Evolutionary conservation across 2,113 vertebrate species (phyloP).

Genomic region (Melanerpes formicivorus): DNA sequence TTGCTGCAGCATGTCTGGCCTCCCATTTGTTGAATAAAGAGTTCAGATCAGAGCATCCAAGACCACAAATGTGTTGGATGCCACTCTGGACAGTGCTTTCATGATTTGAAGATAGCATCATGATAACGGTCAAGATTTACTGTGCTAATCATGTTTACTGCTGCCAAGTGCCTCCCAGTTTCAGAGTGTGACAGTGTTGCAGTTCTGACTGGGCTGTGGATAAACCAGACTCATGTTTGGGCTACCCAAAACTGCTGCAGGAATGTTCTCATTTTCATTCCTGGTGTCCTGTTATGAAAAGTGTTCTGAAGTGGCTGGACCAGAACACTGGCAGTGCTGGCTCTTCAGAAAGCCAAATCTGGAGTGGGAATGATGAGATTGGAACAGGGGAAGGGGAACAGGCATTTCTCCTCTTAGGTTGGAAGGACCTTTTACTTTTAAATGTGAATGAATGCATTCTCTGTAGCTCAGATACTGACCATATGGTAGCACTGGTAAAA

Average conservation of each 20-base stretch:
- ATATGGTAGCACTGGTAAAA: conserved; percentile 64
- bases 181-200: background rate
- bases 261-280: background rate
- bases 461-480: conserved; percentile 28
- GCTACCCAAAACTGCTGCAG: background rate
- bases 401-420: background rate
- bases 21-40: background rate
- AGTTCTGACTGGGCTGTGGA: background rate
- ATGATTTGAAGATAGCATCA: background rate
- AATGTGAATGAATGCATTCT: conserved; percentile 48
- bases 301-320: background rate
- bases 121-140: background rate
- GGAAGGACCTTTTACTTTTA: conserved; percentile 28
- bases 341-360: background rate
- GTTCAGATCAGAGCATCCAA: background rate
- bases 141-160: background rate
- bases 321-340: background rate
- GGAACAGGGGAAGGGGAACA: background rate
- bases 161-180: background rate
- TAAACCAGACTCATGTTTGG: background rate
- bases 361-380: background rate
- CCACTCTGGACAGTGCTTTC: background rate
- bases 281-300: background rate
- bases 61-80: background rate
- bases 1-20: background rate